Base-by-base conservation (phyloP, 1,140 invertebrate genomes). In the Drosophila erecta region DNA sequence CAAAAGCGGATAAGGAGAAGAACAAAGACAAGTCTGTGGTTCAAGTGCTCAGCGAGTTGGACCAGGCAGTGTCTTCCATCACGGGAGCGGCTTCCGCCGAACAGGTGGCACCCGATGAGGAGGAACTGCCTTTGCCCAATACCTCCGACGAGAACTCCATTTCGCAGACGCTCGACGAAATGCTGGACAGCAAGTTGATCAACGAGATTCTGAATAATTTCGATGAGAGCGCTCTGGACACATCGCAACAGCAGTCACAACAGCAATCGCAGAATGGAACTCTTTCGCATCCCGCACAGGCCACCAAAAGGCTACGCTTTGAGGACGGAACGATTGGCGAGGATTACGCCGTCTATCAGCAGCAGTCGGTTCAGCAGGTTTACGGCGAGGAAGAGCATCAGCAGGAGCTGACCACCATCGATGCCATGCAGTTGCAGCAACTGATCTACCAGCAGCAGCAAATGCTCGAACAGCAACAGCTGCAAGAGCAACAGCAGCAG, bases 171-270 rank as follows among this genome's bases (percentile, higher is more conserved):
- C 62, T 91, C 11, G 90, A 91, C 35, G 90, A 90, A 14, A 84
- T 91, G 86, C 74, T 91, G 22, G 90, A 91, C 57, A 90, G 90
- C 61, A 91, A 91, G 66, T 77, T 91, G 10, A 91, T 91, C 46
- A 91, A 91, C 37, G 90, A 91, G 35, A 91, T 91, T 1, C 59
- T 91, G 6, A 91, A 84, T 35, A 91, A 79, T 30, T 91, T 91
- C 24, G 90, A 91, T 66, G 90, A 91, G 61, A 91, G 81, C 60
- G 90, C 74, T 2, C 43, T 91, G 17, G 90, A 91, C 67, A 75
- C 76, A 43, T 60, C 83, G 37, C 83, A 69, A n/a, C 53, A 64
- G 24, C 73, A 72, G 27, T 77, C 71, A 30, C 60, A 74, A 27
- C 53, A 59, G 37, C 64, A 57, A 20, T 46, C 55, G 17, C 75